Conservation (phyloP, 2,888 invertebrate genomes). For the Cremastinae sp. region DNA sequence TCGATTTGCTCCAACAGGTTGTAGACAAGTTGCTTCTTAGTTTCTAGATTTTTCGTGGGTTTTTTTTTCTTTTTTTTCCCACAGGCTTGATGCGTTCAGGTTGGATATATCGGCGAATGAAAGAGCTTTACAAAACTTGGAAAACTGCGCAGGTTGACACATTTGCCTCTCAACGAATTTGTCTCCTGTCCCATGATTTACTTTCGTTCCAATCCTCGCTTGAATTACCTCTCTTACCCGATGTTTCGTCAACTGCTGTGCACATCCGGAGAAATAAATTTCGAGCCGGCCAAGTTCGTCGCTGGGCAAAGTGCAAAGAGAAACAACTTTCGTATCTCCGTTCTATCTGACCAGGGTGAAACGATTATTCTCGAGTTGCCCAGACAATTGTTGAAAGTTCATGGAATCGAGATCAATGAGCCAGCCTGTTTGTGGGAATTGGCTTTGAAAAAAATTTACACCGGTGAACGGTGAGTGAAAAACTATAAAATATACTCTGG, state of each 20-base stretch:
- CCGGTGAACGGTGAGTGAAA: slow-evolving; percentile 66
- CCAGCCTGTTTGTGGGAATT: slow-evolving; percentile 73
- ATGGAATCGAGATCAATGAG: slow-evolving; percentile 66
- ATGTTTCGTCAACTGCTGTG: slow-evolving; percentile 69
- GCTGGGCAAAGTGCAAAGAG: background rate
- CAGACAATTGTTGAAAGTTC: slow-evolving; percentile 72
- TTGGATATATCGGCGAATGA: slow-evolving; percentile 1
- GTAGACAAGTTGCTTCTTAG: slow-evolving; percentile 35
- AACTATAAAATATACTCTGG: background rate
- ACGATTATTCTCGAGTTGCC: slow-evolving; percentile 70
- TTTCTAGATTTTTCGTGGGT: slow-evolving; percentile 31
- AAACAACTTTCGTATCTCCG: slow-evolving; percentile 60
- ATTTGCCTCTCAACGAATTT: slow-evolving; percentile 76
- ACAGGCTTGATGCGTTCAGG: slow-evolving; percentile 24
- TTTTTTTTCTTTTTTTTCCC: slow-evolving; percentile 35
- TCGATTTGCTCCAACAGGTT: slow-evolving; percentile 76
- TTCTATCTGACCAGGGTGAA: slow-evolving; percentile 33
- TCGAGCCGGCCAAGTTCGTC: slow-evolving; percentile 27
- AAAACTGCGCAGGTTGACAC: slow-evolving; percentile 67
- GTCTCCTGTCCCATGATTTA: slow-evolving; percentile 71
- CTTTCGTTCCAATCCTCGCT: slow-evolving; percentile 70
- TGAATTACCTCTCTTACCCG: slow-evolving; percentile 76
- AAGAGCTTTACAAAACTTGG: slow-evolving; percentile 24
- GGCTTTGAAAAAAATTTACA: slow-evolving; percentile 73
- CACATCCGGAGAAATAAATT: slow-evolving; percentile 11